Evolutionary conservation across 2,113 vertebrate genomes (phyloP), one percentile per base, ranked within the genome.

Genomic region (Cromileptes altivelis): DNA sequence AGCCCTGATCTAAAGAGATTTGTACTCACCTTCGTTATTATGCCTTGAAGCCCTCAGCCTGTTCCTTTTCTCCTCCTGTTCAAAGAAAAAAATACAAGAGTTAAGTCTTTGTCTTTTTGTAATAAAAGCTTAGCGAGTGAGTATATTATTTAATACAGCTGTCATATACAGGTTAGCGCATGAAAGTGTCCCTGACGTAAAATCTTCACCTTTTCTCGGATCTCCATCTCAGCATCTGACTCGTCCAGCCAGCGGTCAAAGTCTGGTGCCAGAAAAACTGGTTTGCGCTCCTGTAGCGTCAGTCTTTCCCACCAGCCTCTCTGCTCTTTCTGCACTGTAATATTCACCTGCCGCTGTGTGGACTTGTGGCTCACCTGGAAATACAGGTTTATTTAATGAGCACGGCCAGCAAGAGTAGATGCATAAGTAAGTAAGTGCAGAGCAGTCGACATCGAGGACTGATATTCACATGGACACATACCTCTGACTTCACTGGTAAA

Each of bases 211-310:
- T 98, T 98, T 87, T 97, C 96, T 84, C 89, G 94, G 65, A 99
- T 96, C 87, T 99, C 98, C 97, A 96, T 97, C 89, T 99, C 98
- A 0, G 98, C 98, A 57, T 99, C 98, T 0, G 98, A 99, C 80
- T 99, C 98, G 0, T 99, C 98, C 81, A 99, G 72, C 98, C 98
- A 99, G 85, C 98, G 98, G 89, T 99, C 98, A 11, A 99, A 99
- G 89, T 99, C 98, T 0, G 97, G 98, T 0, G 93, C 93, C 45
- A 99, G 88, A 87, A 99, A 99, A 30, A 97, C 85, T 0, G 98
- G 98, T 56, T 96, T 98, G 55, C 97, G 97, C 92, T 97, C 97
- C 63, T 97, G 97, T 72, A 92, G 93, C 25, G 96, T 96, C 75
- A 98, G 95, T 33, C 97, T 94, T 60, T 97, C 95, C 98, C 98